Base-by-base conservation (phyloP, 1,140 invertebrate genomes). In the Heliconius hermathena region DNA sequence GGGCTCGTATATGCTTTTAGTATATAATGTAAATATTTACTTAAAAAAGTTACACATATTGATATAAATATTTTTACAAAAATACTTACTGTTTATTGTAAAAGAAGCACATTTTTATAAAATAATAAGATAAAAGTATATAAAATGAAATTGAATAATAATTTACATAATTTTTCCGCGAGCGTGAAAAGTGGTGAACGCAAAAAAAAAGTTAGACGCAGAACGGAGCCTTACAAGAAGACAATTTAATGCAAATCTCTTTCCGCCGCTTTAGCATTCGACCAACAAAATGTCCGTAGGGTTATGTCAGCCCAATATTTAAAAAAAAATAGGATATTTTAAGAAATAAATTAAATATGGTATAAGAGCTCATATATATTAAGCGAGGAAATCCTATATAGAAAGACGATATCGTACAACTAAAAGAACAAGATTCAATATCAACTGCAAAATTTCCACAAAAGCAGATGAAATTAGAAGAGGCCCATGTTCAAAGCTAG, bases 161-260 rank as follows among this genome's bases (percentile, higher is more conserved):
- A 78, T 81, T 81, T 78, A 76, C 80, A 81, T 81, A 81, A 81
- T 78, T 78, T 75, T 46, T 71, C 66, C 66, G 71, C 71, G 73
- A 71, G 77, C 60, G 38, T 81, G 73, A 81, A 81, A 77, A 81
- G 71, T 74, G 76, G 74, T 36, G 74, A 60, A 77, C 52, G 75
- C 33, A 81, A 76, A 80, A 78, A 80, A 81, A 81, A 81, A 13
- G 73, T 78, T 81, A 77, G 71, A 74, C 80, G 66, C 66, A 71
- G 66, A 74, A 60, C 74, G 80, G 52, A 78, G 85, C 87, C 86
- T 88, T 84, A 87, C 87, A 90, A 89, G 89, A 92, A 92, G 89
- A 90, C 85, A 89, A 92, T 91, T 92, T 91, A 89, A 92, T 92
- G 89, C 88, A 89, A 92, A 92, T 92, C 87, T 88, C 89, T 90